Percentiles rank a stretch among this genome's conserved stretches.
Conservation (phyloP, 2,113 vertebrate species). For the Centropus unirufus region DNA sequence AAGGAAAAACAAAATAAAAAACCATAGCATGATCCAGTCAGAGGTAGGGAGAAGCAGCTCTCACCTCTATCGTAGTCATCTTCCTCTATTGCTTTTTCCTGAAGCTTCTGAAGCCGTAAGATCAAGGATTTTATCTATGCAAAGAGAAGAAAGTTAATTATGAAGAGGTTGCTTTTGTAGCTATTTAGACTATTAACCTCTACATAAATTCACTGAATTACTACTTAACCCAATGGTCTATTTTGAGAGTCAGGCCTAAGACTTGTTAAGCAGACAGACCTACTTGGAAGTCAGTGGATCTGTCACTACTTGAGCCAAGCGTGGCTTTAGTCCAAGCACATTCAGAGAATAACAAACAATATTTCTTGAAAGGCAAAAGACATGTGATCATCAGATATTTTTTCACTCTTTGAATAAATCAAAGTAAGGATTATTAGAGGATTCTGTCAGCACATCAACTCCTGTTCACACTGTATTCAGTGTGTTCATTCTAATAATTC, state of each 20-base stretch:
- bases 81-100: slow-evolving; percentile 86
- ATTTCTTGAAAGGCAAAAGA: slow-evolving; percentile 3
- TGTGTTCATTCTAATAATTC: neutral
- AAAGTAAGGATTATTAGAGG: neutral
- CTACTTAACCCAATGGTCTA: neutral
- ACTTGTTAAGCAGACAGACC: neutral
- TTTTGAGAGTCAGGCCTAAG: neutral
- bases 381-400: neutral
- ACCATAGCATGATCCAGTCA: neutral
- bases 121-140: slow-evolving; percentile 85
- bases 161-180: neutral
- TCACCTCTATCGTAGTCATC: slow-evolving; percentile 90
- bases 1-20: neutral
- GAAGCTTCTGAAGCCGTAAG: slow-evolving; percentile 84
- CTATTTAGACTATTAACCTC: neutral
- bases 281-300: neutral
- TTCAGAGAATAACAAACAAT: neutral
- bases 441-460: neutral
- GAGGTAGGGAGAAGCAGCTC: neutral
- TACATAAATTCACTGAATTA: neutral
- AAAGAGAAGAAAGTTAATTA: neutral
- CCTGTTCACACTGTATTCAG: neutral
- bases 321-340: neutral
- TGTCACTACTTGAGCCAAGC: neutral
- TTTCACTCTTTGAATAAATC: neutral